Evolutionary conservation across 2,797 vertebrate genomes (phyloP).

Genomic region (Eidolon dupreanum): DNA sequence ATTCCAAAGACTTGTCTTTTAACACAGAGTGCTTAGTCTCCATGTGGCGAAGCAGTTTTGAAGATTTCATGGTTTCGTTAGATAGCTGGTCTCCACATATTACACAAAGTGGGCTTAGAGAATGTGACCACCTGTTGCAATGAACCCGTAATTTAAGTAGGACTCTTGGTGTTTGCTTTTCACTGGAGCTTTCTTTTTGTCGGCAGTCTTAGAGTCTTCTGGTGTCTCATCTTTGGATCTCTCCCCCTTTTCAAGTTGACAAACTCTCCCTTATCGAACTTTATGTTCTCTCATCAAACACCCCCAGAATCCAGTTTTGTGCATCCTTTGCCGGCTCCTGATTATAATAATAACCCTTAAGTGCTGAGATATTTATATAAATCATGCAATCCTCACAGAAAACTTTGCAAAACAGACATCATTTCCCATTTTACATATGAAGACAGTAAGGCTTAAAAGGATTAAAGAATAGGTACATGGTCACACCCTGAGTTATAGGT

Average conservation of each 20-base stretch:
- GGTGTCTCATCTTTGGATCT: too few species aligned
- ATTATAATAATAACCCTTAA: neutral
- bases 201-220: too few species aligned
- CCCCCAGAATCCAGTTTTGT: neutral
- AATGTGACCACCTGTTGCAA: too few species aligned
- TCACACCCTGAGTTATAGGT: neutral
- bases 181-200: too few species aligned
- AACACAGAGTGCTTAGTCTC: too few species aligned
- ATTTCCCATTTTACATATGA: neutral
- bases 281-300: neutral
- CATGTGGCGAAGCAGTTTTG: too few species aligned
- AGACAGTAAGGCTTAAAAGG: neutral
- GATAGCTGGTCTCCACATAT: too few species aligned
- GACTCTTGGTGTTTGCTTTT: too few species aligned
- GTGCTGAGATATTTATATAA: neutral
- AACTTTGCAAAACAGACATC: neutral
- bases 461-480: neutral
- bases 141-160: too few species aligned
- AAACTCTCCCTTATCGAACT: neutral
- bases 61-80: too few species aligned
- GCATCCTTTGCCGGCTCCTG: neutral
- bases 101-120: too few species aligned
- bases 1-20: too few species aligned
- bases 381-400: neutral
- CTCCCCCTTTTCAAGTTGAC: neutral